phyloP scores from a whole-genome alignment of 1,140 invertebrate genomes.

The Aphelenchoides besseyi region DNA sequence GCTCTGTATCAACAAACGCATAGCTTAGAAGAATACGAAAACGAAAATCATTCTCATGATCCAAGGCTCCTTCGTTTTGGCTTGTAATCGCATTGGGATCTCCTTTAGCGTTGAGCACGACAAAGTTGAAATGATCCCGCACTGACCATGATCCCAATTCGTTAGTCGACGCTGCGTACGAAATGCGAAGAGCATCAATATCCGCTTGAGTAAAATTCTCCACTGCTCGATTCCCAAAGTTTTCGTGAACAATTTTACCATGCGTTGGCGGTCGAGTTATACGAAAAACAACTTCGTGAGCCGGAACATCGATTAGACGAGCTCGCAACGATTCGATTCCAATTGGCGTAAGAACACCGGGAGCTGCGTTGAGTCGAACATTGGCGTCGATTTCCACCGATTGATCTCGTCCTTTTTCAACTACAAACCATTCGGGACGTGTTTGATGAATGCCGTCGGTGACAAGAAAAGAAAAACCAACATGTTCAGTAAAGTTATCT shows the following conservation, averaged over 20 bases:
- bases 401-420: constrained; percentile 32
- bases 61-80: not conserved
- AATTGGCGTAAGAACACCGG: constrained; percentile 45
- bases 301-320: constrained; percentile 20
- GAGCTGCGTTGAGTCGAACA: constrained; percentile 47
- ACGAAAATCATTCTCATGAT: constrained; percentile 38
- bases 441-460: constrained; percentile 53
- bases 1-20: constrained; percentile 29
- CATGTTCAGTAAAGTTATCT: not conserved
- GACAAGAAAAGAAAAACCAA: constrained; percentile 58
- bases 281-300: constrained; percentile 51
- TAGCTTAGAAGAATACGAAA: constrained; percentile 54
- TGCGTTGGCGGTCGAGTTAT: constrained; percentile 47
- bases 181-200: constrained; percentile 34
- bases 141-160: constrained; percentile 46
- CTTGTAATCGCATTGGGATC: constrained; percentile 14
- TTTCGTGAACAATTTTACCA: constrained; percentile 42
- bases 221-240: constrained; percentile 19
- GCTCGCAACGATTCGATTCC: constrained; percentile 49
- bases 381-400: constrained; percentile 50
- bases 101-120: constrained; percentile 33
- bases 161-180: constrained; percentile 30
- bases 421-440: constrained; percentile 54
- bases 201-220: constrained; percentile 53
- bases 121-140: constrained; percentile 54